phyloP scores from a whole-genome alignment of 2,113 vertebrate genomes.

The Equus quagga region DNA sequence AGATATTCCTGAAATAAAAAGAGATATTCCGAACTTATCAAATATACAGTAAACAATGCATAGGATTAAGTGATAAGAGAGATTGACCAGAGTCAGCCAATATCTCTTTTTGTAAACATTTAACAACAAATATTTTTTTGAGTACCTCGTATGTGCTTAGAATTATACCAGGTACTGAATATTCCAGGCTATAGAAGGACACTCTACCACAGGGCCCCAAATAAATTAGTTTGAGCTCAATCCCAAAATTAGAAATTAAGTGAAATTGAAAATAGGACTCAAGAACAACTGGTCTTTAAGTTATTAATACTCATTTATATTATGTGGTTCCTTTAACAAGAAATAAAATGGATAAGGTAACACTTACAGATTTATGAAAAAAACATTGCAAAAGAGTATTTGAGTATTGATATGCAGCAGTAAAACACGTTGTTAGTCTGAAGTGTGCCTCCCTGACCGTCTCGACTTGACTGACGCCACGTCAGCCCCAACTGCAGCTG shows the following conservation, averaged over 20 bases:
- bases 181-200: not conserved
- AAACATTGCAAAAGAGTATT: not conserved
- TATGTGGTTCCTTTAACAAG: not conserved
- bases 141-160: not conserved
- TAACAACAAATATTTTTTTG: not conserved
- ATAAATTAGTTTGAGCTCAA: not conserved
- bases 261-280: not conserved
- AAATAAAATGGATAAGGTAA: not conserved
- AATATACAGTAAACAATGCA: not conserved
- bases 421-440: no score
- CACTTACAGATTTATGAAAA: not conserved
- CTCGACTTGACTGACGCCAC: no score
- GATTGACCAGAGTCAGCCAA: not conserved
- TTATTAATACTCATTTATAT: not conserved
- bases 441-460: not conserved
- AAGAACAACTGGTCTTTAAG: not conserved
- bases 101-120: not conserved
- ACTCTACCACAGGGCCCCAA: not conserved
- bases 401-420: not conserved
- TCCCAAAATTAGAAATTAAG: not conserved
- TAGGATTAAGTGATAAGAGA: not conserved
- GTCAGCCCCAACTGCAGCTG: not conserved
- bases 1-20: constrained; percentile 19
- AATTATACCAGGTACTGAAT: not conserved
- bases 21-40: not conserved